A percentile compares a stretch with the other conserved stretches of the same genome.
These are phyloP conservation scores for Elaphurus davidianus DNA, from an alignment of 2,113 vertebrate species.

Conservation along the genomic window DNA sequence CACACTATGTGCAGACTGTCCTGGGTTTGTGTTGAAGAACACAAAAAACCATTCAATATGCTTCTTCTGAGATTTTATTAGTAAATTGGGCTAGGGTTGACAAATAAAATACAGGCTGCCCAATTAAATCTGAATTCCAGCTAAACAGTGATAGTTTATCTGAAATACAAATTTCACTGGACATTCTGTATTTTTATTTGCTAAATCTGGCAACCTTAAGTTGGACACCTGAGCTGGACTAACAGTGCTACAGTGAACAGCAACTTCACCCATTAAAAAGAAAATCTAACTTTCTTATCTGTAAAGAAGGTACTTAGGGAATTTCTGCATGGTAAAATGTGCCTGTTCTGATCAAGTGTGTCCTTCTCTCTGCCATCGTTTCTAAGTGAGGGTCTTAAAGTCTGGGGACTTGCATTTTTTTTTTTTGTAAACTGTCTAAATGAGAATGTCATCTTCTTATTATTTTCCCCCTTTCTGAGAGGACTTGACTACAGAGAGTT, in stretches of 20 bases:
- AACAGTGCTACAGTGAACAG: background rate
- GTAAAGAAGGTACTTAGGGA: background rate
- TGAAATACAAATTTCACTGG: background rate
- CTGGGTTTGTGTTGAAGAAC: background rate
- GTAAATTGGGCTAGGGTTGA: rapidly evolving
- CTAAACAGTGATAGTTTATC: background rate
- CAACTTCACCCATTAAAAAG: background rate
- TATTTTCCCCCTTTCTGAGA: too few species aligned
- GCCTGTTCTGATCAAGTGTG: background rate
- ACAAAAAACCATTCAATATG: background rate
- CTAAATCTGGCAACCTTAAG: background rate
- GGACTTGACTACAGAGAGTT: background rate
- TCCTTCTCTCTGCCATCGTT: background rate
- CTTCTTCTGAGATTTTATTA: background rate
- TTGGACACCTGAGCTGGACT: too few species aligned
- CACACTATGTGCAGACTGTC: rapidly evolving
- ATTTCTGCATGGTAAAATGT: background rate
- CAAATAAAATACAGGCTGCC: background rate
- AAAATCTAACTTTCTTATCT: background rate
- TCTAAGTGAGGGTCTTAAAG: background rate
- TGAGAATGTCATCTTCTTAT: background rate
- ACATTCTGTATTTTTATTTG: background rate
- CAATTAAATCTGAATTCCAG: background rate
- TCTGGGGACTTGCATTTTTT: background rate
- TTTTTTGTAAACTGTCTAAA: background rate